phyloP scores from a whole-genome alignment of 2,888 invertebrate genomes.

The Morpho achilles region DNA sequence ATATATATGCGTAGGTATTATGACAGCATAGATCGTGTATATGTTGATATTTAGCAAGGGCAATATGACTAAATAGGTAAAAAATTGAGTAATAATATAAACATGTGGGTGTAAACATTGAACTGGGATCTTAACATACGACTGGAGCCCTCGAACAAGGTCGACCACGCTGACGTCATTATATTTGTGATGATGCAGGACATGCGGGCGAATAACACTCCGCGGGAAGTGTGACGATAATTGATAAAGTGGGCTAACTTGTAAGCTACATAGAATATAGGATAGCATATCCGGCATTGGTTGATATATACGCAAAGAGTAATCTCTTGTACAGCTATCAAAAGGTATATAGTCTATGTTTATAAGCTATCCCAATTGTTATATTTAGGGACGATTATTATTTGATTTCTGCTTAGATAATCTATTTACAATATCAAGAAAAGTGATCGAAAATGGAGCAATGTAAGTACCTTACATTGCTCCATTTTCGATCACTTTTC shows the following conservation, averaged over 20 bases:
- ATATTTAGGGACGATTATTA: too few species aligned
- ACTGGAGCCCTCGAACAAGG: conserved; percentile 58
- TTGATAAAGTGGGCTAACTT: conserved; percentile 55
- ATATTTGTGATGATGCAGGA: conserved; percentile 56
- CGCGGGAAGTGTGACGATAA: conserved; percentile 51
- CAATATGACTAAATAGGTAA: conserved; percentile 14
- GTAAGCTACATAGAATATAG: conserved; percentile 34
- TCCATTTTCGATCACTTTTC: too few species aligned
- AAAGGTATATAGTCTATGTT: too few species aligned
- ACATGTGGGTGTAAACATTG: conserved; percentile 52
- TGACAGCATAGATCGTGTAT: background rate
- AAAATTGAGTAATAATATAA: conserved; percentile 21
- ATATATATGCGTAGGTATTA: background rate
- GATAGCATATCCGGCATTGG: conserved; percentile 42
- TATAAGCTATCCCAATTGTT: too few species aligned
- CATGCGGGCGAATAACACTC: conserved; percentile 45
- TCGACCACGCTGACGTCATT: conserved; percentile 59
- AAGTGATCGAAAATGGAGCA: too few species aligned
- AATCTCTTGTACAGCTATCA: too few species aligned
- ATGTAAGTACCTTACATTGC: too few species aligned
- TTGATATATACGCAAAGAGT: background rate
- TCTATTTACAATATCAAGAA: too few species aligned
- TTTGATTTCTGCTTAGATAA: too few species aligned
- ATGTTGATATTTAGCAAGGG: conserved; percentile 11
- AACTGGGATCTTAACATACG: conserved; percentile 50